These are phyloP conservation scores for Neria commutata DNA, from an alignment of 2,888 invertebrate genomes.

Conservation along the genomic window DNA sequence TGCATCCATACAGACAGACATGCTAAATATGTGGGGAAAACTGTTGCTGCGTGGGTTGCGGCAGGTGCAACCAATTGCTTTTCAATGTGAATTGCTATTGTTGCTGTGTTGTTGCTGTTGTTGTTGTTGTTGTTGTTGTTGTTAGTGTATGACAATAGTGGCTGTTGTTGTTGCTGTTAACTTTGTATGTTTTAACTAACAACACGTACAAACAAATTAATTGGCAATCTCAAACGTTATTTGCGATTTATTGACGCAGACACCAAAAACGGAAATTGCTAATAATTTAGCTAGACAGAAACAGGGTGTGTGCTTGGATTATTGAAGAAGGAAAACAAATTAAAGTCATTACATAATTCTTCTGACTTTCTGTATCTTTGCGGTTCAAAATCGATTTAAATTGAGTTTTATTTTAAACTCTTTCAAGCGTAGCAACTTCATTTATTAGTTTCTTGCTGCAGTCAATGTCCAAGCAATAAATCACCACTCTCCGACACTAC, in stretches of 20 bases:
- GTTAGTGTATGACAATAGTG: neutral
- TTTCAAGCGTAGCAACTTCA: too few species aligned
- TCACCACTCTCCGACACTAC: too few species aligned
- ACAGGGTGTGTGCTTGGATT: neutral
- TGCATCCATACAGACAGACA: neutral
- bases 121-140: slow-evolving; percentile 5
- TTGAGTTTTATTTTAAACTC: too few species aligned
- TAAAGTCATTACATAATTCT: too few species aligned
- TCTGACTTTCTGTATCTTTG: too few species aligned
- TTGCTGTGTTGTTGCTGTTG: neutral
- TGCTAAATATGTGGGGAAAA: neutral
- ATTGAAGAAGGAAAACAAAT: neutral
- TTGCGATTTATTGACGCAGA: neutral
- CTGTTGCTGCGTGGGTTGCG: neutral
- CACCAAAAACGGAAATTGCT: slow-evolving; percentile 8
- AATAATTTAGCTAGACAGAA: neutral
- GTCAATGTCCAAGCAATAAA: too few species aligned
- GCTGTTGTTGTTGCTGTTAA: neutral
- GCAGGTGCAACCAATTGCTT: slow-evolving; percentile 40
- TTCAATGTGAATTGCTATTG: neutral
- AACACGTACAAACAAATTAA: slow-evolving; percentile 6
- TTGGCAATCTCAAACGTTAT: slow-evolving; percentile 18
- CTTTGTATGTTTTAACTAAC: neutral
- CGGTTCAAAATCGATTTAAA: too few species aligned
- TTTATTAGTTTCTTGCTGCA: too few species aligned